Evolutionary conservation across 2,888 invertebrate genomes (phyloP), one percentile per base, ranked within the genome.

Genomic region (Orthosia gothica): DNA sequence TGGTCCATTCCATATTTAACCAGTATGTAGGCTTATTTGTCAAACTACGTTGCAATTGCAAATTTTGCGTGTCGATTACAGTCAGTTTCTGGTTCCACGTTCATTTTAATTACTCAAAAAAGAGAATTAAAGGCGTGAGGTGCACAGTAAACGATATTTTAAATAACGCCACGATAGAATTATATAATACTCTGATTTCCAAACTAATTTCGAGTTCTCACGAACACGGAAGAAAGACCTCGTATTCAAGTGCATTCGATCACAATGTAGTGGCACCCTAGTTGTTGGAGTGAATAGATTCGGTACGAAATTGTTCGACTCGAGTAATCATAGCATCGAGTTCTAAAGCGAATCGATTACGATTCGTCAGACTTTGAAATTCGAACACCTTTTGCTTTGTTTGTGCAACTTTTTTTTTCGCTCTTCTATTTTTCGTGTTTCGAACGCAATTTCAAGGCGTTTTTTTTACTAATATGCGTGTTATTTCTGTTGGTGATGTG

Each of bases 351-450:
- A 92, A 92, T 92, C 91, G 90, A 87, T 89, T 88, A 87, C 88
- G 84, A 93, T 93, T 93, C 92, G 93, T 91, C 92, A 92, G 87
- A 91, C 91, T 90, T 91, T 89, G 92, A 92, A 93, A 91, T 91
- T 88, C 89, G 91, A 93, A 91, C 92, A 85, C 84, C 83, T 84
- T 81, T 79, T 85, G 85, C 86, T 88, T 88, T 90, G 84, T 88
- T 88, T 90, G 84, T 89, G 87, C 86, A 87, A 84, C 87, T 87
- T 88, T 84, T 83, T 90, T 88, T 90, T 89, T 88, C 79, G 74
- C 67, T 73, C 79, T 78, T 74, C 58, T 81, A 45, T 75, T 79
- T 83, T 79, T 77, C 61, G 62, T 80, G 86, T 82, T 84, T 79
- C 63, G 64, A 84, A 76, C 82, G 87, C 74, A 80, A 79, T 79